These are phyloP conservation scores for Caenorhabditis parvicauda DNA, from an alignment of 2,888 invertebrate genomes.

Conservation along the genomic window DNA sequence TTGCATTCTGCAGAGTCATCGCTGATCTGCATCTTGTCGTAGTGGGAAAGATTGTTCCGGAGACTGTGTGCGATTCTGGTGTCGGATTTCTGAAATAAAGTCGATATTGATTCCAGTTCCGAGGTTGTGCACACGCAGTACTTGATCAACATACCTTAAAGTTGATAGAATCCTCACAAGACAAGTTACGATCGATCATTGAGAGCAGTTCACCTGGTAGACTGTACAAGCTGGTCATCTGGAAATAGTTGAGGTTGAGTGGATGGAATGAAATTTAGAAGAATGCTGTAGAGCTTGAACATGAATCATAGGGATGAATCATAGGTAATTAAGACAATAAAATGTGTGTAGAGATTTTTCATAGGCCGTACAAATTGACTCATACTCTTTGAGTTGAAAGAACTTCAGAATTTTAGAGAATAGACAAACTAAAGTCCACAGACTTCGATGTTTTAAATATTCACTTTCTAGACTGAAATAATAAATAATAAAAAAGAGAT, in stretches of 20 bases:
- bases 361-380: too few relatives aligned
- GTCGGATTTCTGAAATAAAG: conserved; percentile 8
- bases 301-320: not conserved
- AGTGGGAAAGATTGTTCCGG: conserved; percentile 13
- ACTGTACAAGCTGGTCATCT: conserved; percentile 19
- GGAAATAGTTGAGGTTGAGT: not conserved
- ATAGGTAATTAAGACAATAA: not conserved
- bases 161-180: conserved; percentile 37
- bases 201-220: conserved; percentile 36
- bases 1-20: conserved; percentile 34
- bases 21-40: conserved; percentile 29
- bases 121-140: not conserved
- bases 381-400: too few relatives aligned
- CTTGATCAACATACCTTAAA: conserved; percentile 35
- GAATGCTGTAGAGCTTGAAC: conserved; percentile 1
- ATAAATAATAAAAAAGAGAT: not conserved
- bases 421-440: too few relatives aligned
- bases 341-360: too few relatives aligned
- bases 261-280: conserved; percentile 10
- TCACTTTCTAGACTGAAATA: not conserved
- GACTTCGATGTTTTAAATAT: too few relatives aligned
- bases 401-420: too few relatives aligned
- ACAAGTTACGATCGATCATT: conserved; percentile 35
- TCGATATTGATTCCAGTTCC: conserved; percentile 2
- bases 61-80: conserved; percentile 16